A percentile compares a stretch with the other conserved stretches of the same genome.
phyloP scores from a whole-genome alignment of 2,797 vertebrate genomes.

The Gobio occitaniae region DNA sequence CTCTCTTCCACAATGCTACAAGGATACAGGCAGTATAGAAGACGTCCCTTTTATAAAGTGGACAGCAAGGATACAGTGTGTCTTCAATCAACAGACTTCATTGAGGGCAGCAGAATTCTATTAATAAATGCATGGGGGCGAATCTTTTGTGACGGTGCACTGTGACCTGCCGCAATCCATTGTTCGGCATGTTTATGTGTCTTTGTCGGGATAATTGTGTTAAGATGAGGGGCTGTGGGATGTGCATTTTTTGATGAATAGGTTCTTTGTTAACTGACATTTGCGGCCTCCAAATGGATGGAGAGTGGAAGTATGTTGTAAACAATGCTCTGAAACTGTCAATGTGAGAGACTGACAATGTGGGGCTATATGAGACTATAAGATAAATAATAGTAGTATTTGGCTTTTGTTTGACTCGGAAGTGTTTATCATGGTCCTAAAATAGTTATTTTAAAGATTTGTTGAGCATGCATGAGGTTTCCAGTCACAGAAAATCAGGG shows the following conservation, averaged over 20 bases:
- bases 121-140: conserved; percentile 41
- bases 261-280: conserved; percentile 80
- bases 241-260: conserved; percentile 75
- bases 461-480: not conserved
- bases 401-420: not conserved
- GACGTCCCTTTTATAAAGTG: conserved; percentile 18
- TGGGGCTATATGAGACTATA: not conserved
- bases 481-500: not conserved
- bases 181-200: conserved; percentile 74
- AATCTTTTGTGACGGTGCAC: conserved; percentile 37
- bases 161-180: conserved; percentile 30
- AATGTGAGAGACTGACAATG: conserved; percentile 44
- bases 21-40: conserved; percentile 20
- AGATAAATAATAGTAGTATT: not conserved
- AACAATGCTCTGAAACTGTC: conserved; percentile 70
- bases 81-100: conserved; percentile 16
- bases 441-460: not conserved
- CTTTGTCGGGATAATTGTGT: conserved; percentile 79
- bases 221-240: conserved; percentile 51
- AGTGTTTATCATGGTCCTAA: not conserved
- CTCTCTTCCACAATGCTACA: not conserved
- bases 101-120: conserved; percentile 38
- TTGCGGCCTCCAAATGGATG: conserved; percentile 77
- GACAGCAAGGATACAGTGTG: conserved; percentile 8
- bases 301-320: conserved; percentile 72